phyloP scores from a whole-genome alignment of 2,888 invertebrate genomes.

The Melanostoma scalare region DNA sequence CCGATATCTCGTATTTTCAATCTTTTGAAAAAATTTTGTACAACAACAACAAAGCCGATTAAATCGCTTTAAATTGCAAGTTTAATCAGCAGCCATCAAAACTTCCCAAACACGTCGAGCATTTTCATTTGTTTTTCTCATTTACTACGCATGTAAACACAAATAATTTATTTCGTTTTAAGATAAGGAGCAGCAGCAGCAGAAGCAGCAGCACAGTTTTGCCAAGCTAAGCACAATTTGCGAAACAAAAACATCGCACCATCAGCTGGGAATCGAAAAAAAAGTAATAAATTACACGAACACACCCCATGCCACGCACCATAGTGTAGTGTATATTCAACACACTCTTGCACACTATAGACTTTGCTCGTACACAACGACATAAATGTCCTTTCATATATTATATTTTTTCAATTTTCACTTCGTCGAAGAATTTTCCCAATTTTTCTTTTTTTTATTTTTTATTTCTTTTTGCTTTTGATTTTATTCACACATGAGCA shows the following conservation, averaged over 20 bases:
- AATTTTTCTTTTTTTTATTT: slow-evolving; percentile 18
- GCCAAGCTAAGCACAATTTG: slow-evolving; percentile 49
- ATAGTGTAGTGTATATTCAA: slow-evolving; percentile 17
- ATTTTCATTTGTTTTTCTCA: slow-evolving; percentile 19
- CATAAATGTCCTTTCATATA: slow-evolving; percentile 50
- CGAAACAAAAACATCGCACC: slow-evolving; percentile 25
- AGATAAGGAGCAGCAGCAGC: slow-evolving; percentile 10
- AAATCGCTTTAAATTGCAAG: neutral
- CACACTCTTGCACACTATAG: slow-evolving; percentile 10
- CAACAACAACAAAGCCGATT: neutral
- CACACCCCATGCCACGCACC: slow-evolving; percentile 61
- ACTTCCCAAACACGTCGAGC: slow-evolving; percentile 7
- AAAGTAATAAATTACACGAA: slow-evolving; percentile 58
- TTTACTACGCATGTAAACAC: slow-evolving; percentile 39
- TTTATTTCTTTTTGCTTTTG: slow-evolving; percentile 9
- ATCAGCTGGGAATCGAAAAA: slow-evolving; percentile 41
- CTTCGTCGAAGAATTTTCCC: slow-evolving; percentile 25
- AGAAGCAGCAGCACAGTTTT: slow-evolving; percentile 20
- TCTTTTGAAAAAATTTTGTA: no score
- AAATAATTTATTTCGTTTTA: slow-evolving; percentile 43
- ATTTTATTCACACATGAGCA: slow-evolving; percentile 4
- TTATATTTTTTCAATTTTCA: slow-evolving; percentile 32
- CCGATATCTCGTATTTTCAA: no score
- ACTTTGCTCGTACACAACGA: slow-evolving; percentile 40
- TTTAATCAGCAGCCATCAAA: slow-evolving; percentile 1